Conservation (phyloP, 2,888 invertebrate genomes). For the Tillus elongatus region DNA sequence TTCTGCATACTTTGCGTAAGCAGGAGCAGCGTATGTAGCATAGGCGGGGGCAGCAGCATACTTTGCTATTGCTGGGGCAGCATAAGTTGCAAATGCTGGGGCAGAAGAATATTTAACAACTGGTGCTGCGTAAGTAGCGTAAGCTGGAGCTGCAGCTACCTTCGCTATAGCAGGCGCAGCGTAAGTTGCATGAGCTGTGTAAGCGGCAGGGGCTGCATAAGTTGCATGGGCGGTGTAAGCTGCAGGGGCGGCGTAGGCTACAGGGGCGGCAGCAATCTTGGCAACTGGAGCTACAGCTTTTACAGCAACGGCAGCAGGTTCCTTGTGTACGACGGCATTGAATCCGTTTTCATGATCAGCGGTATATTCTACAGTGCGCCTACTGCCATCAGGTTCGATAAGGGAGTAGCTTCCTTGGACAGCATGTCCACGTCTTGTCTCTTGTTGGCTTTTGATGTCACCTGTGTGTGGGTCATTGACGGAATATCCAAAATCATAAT, state of each 20-base stretch:
- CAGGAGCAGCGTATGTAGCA: slow-evolving; percentile 17
- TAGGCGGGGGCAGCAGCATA: slow-evolving; percentile 16
- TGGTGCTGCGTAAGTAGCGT: slow-evolving; percentile 34
- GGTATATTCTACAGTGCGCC: slow-evolving; percentile 46
- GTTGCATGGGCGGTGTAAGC: slow-evolving; percentile 47
- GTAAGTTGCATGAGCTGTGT: slow-evolving; percentile 34
- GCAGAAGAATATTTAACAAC: slow-evolving; percentile 34
- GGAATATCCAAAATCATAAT: slow-evolving; percentile 29
- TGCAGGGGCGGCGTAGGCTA: slow-evolving; percentile 34
- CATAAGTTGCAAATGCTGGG: too few relatives aligned
- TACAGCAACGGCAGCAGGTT: slow-evolving; percentile 38
- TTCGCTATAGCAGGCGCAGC: slow-evolving; percentile 34
- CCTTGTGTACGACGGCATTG: slow-evolving; percentile 46
- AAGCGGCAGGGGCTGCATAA: slow-evolving; percentile 46
- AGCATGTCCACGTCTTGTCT: slow-evolving; percentile 44
- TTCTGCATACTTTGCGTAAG: slow-evolving; percentile 18
- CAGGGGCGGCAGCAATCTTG: slow-evolving; percentile 32
- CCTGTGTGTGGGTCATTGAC: slow-evolving; percentile 39
- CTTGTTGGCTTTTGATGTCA: slow-evolving; percentile 46
- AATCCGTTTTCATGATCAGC: slow-evolving; percentile 47
- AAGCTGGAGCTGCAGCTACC: slow-evolving; percentile 34
- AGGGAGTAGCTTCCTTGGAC: slow-evolving; percentile 47
- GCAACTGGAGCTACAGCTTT: slow-evolving; percentile 34
- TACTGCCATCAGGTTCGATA: slow-evolving; percentile 46
- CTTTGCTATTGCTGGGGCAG: slow-evolving; percentile 18